phyloP scores from a whole-genome alignment of 2,888 invertebrate genomes.

The Loripinus fragilis region DNA sequence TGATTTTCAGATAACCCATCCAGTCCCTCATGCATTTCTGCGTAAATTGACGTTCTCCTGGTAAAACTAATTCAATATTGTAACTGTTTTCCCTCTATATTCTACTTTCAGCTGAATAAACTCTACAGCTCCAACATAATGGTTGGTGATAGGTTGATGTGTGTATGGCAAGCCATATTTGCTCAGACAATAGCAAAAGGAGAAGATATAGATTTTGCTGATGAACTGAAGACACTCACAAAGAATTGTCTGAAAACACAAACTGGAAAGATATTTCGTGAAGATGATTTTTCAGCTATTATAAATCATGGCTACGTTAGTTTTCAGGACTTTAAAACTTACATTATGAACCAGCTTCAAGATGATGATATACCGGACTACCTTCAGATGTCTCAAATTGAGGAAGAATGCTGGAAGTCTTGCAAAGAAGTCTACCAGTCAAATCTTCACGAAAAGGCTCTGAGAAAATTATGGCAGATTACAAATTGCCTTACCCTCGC shows the following conservation, averaged over 20 bases:
- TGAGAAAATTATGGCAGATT: constrained; percentile 51
- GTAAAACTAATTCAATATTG: no score
- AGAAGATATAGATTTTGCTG: background rate
- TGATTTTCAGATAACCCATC: no score
- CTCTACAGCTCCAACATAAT: constrained; percentile 24
- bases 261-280: constrained; percentile 4
- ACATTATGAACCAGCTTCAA: constrained; percentile 16
- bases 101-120: no score
- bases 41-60: no score
- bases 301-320: constrained; percentile 17
- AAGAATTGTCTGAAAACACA: background rate
- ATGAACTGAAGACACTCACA: background rate
- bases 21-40: no score
- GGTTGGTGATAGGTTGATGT: constrained; percentile 49
- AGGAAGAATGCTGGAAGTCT: constrained; percentile 18
- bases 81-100: no score
- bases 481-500: constrained; percentile 45
- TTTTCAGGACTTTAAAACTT: constrained; percentile 30
- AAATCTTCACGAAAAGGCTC: constrained; percentile 22
- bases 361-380: constrained; percentile 10
- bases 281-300: background rate
- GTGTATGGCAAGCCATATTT: constrained; percentile 55
- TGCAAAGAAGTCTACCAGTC: constrained; percentile 22
- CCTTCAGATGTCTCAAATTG: constrained; percentile 28
- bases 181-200: constrained; percentile 2